These are phyloP conservation scores for Gymnobelideus leadbeateri DNA, from an alignment of 2,113 vertebrate species.

Conservation along the genomic window DNA sequence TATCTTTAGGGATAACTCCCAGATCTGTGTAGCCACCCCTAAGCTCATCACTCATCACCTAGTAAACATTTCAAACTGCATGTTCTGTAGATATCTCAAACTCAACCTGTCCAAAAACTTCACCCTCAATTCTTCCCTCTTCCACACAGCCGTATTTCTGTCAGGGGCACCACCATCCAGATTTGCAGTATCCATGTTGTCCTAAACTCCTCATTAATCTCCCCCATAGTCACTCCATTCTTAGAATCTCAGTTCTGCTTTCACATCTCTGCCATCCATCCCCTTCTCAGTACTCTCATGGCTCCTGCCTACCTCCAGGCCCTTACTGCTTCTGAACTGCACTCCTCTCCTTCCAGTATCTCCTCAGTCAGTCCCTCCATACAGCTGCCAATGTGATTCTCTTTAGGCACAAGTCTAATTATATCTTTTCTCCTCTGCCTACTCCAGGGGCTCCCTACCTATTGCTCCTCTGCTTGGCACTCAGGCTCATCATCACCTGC, in stretches of 20 bases:
- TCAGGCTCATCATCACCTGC: neutral
- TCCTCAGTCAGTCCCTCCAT: neutral
- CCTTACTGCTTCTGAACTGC: neutral
- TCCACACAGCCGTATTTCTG: neutral
- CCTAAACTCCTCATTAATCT: neutral
- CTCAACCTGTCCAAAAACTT: neutral
- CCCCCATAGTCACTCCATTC: neutral
- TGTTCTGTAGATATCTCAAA: neutral
- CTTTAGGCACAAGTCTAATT: neutral
- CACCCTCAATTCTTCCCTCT: neutral
- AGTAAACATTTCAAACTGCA: neutral
- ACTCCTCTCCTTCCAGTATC: neutral
- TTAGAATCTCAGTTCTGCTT: no score
- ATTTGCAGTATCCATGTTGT: neutral
- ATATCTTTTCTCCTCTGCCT: neutral
- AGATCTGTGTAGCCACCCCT: neutral
- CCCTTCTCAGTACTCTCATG: neutral
- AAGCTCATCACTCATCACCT: neutral
- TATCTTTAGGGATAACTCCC: neutral
- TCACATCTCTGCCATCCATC: neutral
- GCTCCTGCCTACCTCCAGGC: no score
- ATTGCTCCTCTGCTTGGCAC: neutral
- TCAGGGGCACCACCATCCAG: neutral
- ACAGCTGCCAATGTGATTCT: neutral
- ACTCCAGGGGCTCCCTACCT: neutral